Evolutionary conservation across 2,113 vertebrate genomes (phyloP), one percentile per base, ranked within the genome.

Genomic region (Tauraco erythrolophus): DNA sequence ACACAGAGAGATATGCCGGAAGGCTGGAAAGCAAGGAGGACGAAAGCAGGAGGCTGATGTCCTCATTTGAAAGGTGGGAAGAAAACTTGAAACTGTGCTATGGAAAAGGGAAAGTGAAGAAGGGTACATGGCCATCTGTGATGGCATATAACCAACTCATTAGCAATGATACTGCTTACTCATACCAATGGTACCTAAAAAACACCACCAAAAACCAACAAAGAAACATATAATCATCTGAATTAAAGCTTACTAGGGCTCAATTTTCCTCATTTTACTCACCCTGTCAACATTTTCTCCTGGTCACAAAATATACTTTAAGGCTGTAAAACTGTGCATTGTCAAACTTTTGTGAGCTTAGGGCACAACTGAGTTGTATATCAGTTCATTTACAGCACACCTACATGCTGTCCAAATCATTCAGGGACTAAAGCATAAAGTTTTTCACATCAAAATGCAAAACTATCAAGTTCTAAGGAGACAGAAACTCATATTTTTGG

Each of bases 1-100:
- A 17, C 4, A 4, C 25, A 46, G 22, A 14, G 6, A 5, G 53
- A 16, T 9, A 28, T 3, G 7, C 13, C 1, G 2, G 43, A 8
- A 70, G 35, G 25, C 4, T 71, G 22, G 24, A 68, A 89, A 56
- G 15, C 0, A 1, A 43, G 7, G 7, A 54, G 22, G 5, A 14
- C 18, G 35, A 60, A 68, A 76, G 57, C 4, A 93, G 28, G 6
- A 86, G 10, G 22, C 3, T 50, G 7, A 41, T 11, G 2, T 21
- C 9, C 25, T 75, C 6, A 14, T 76, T 16, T 23, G 41, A 81
- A 66, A 57, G 18, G 7, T 60, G 13, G 6, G 16, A 77, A 89
- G 13, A 72, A 68, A 51, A 37, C 4, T 10, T 64, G 8, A 64
- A 86, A 76, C 6, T 31, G 27, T 25, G 6, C 17, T 33, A 33